Evolutionary conservation across 2,888 invertebrate genomes (phyloP), one percentile per base, ranked within the genome.

Genomic region (Caenorhabditis sp.): DNA sequence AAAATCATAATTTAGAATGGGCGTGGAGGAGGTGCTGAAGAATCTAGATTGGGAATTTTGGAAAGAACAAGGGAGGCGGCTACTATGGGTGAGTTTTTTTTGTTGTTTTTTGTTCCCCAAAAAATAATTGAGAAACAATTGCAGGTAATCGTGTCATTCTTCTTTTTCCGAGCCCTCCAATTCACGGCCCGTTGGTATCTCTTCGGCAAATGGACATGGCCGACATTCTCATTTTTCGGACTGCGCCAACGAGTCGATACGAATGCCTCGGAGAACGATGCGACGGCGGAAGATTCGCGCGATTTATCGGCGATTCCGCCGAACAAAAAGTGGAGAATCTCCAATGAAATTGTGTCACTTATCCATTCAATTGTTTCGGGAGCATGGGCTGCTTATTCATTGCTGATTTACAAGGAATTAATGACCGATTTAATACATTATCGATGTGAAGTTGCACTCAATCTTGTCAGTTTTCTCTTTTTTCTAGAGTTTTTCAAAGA

Each of bases 321-420:
- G 0, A 85, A 87, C 70, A 85, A 85, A 51, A 85, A 85, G 50
- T 87, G 87, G 87, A 78, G 87, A 43, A 87, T 86, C 49, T 84
- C 81, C 14, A 87, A 87, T 65, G 86, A 87, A 67, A 73, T 68
- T 55, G 82, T 85, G 23, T 87, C 87, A 0, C 71, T 87, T 43
- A 58, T 87, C 31, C 87, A 87, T 59, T 85, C 86, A 4, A 81
- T 81, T 17, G 76, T 87, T 17, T 71, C 73, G 12, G 81, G 80
- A n/a, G 55, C 77, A 1, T 81, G 81, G 81, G 81, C 81, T 12
- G 80, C 69, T 21, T 81, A 81, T 63, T 62, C 76, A 0, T 73
- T 81, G 0, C 70, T 80, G 31, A 74, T 64, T 57, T 77, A 71
- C 67, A 69, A 74, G 50, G 60, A 82, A 21, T 61, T 84, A 31